A percentile compares a stretch with the other conserved stretches of the same genome.
These are phyloP conservation scores for Lepidothrix coronata DNA, from an alignment of 2,113 vertebrate genomes.

Conservation along the genomic window DNA sequence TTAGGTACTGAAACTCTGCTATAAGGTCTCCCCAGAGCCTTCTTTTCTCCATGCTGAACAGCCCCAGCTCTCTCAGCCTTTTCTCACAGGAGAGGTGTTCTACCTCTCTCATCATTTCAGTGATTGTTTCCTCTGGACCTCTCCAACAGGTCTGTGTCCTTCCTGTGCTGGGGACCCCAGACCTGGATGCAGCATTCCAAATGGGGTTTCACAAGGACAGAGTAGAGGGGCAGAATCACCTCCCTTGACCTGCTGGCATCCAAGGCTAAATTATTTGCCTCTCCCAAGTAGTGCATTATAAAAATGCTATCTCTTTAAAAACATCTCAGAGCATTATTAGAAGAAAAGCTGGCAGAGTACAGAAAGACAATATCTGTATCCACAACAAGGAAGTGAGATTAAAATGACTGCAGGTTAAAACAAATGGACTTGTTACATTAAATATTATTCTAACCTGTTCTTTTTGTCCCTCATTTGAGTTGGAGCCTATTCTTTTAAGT, in stretches of 20 bases:
- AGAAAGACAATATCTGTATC: not conserved
- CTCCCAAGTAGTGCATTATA: not conserved
- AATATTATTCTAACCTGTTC: not conserved
- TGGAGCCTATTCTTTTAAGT: not conserved
- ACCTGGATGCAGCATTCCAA: not conserved
- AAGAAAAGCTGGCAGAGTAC: not conserved
- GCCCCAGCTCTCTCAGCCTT: not conserved
- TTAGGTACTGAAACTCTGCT: not conserved
- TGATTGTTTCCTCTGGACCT: not conserved
- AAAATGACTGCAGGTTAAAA: not conserved
- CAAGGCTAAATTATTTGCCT: not conserved
- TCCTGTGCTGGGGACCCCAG: fast-evolving
- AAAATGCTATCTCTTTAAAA: not conserved
- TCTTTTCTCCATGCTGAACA: not conserved
- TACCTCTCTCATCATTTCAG: not conserved
- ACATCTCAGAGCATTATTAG: not conserved
- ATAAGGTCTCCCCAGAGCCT: not conserved
- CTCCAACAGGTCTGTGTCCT: not conserved
- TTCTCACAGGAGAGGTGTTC: not conserved
- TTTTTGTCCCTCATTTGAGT: not conserved
- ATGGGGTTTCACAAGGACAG: not conserved
- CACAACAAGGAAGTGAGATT: not conserved
- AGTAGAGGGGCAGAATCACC: not conserved
- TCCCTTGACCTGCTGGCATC: not conserved
- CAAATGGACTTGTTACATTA: not conserved